Evolutionary conservation across 2,888 invertebrate genomes (phyloP), one percentile per base, ranked within the genome.

Genomic region (Blera fallax): DNA sequence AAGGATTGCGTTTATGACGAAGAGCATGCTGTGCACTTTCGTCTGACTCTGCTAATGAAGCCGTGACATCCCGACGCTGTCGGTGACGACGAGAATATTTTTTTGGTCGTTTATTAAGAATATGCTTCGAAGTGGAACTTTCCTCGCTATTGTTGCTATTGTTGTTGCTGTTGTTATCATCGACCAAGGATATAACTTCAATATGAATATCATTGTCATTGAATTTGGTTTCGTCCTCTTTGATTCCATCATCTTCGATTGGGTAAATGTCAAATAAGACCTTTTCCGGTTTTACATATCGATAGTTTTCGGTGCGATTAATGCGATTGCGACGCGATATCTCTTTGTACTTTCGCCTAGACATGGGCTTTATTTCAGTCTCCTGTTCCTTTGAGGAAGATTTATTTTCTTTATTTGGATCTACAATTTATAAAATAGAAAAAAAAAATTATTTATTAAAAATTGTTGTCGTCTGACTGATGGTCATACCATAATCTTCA

Each of bases 401-500:
- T 3, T 89, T 88, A 32, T 88, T 89, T 1, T 80, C 79, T 11
- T 89, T 88, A n/a, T 8, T 87, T 14, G 90, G 89, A 77, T 89
- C 90, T 90, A 50, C 0, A 50, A 45, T 67, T 73, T 72, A 52
- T 67, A 11, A 65, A 34, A 73, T 50, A n/a, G n/a, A 54, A 62
- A 60, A n/a, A n/a, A n/a, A n/a, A n/a, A n/a, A n/a, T n/a, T n/a
- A n/a, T n/a, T n/a, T n/a, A n/a, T n/a, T n/a, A n/a, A n/a, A n/a
- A n/a, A n/a, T n/a, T n/a, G n/a, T n/a, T n/a, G n/a, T n/a, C n/a
- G n/a, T n/a, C n/a, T n/a, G n/a, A n/a, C n/a, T 29, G 16, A 40
- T 40, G 65, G 29, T n/a, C 88, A 88, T 74, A 91, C 91, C 90
- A 87, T 89, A 91, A 87, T 91, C 91, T 80, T 91, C 91, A 70